Evolutionary conservation across 2,113 vertebrate species (phyloP), one percentile per base, ranked within the genome.

Genomic region (Sceloporus tristichus): DNA sequence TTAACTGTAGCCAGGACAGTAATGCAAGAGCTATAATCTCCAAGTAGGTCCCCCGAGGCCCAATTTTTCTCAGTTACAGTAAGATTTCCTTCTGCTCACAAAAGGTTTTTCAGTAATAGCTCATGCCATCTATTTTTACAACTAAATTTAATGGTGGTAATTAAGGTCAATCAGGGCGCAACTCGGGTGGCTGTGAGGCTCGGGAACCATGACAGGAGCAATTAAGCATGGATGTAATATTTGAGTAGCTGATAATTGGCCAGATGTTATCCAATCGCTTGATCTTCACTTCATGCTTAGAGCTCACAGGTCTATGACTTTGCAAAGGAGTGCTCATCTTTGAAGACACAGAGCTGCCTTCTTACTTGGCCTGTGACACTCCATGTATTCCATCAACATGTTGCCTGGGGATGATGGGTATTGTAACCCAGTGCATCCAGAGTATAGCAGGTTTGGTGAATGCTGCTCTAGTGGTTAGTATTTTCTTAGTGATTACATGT

Each of bases 51-150:
- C 66, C 62, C 4, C 9, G 27, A 29, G 91, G 85, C 34, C 66
- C 21, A 79, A 34, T 85, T 91, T 48, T 86, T 75, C 77, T 80
- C 42, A 5, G 4, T 76, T 84, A 38, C 27, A 74, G n/a, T n/a
- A 40, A 74, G 73, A 87, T 70, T 68, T 86, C 85, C 40, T 1
- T 23, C 62, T 87, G 87, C 68, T 85, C 86, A 81, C 48, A 84
- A 90, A 85, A 62, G 34, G 87, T 92, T 89, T 38, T 93, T 89
- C 73, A 38, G 65, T 73, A 88, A 81, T n/a, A 54, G 76, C 77
- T 85, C 75, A 85, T 79, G 76, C 40, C 3, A 73, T 79, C 85
- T 86, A 84, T 91, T 93, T 94, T 91, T 92, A 93, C 75, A 89
- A 74, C 53, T 59, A 66, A 2, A 34, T 88, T 73, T 79, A 90